A percentile compares a stretch with the other conserved stretches of the same genome.
Evolutionary conservation across 2,888 invertebrate genomes (phyloP).

Genomic region (Azorinus chamasolen): DNA sequence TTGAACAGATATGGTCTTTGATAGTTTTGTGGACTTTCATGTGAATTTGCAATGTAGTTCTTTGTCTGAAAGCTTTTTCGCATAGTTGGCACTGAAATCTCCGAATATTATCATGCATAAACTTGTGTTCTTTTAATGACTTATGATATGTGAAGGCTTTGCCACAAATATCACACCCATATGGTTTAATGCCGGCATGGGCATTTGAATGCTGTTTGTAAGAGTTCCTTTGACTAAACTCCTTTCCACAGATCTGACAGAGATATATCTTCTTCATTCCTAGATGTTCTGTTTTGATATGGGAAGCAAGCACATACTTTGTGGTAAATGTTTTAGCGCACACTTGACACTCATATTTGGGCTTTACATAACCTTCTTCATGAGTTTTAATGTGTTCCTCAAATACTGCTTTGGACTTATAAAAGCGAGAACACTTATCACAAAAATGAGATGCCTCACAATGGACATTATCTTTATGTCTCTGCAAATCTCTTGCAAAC

Average conservation of each 20-base stretch:
- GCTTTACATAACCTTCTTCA: slow-evolving; percentile 72
- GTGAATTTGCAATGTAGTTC: slow-evolving; percentile 86
- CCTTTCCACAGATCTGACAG: slow-evolving; percentile 80
- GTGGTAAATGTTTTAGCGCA: slow-evolving; percentile 78
- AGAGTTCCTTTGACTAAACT: slow-evolving; percentile 77
- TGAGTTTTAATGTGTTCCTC: slow-evolving; percentile 74
- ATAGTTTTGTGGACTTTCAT: slow-evolving; percentile 85
- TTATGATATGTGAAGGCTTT: slow-evolving; percentile 79
- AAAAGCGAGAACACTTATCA: slow-evolving; percentile 77
- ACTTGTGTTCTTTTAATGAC: slow-evolving; percentile 81
- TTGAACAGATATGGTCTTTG: slow-evolving; percentile 84
- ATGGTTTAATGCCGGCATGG: slow-evolving; percentile 77
- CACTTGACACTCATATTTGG: slow-evolving; percentile 71
- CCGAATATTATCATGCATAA: slow-evolving; percentile 83
- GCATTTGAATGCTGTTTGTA: slow-evolving; percentile 79
- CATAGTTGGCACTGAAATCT: slow-evolving; percentile 85
- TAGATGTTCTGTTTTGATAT: slow-evolving; percentile 76
- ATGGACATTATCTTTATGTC: slow-evolving; percentile 70
- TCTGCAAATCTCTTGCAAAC: slow-evolving; percentile 69
- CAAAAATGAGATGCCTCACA: slow-evolving; percentile 68
- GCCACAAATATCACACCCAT: slow-evolving; percentile 79
- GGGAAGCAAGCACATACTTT: slow-evolving; percentile 73
- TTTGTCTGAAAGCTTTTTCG: slow-evolving; percentile 84
- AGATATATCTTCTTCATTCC: slow-evolving; percentile 74
- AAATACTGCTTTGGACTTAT: slow-evolving; percentile 70